phyloP scores from a whole-genome alignment of 2,888 invertebrate species.

The Sinohyriopsis cumingii region DNA sequence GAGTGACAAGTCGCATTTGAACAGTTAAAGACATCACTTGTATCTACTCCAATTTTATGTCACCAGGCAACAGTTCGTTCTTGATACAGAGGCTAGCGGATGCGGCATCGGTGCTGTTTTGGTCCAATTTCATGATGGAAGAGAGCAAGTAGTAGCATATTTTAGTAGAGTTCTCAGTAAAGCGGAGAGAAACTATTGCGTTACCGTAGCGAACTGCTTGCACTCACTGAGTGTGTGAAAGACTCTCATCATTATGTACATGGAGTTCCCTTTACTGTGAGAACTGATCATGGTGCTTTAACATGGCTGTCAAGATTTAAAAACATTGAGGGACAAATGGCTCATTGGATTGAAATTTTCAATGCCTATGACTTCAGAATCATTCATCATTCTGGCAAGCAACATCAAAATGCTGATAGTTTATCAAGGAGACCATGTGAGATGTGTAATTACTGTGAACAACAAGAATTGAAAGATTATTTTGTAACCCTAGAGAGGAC shows the following conservation, averaged over 20 bases:
- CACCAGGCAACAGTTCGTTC: not conserved
- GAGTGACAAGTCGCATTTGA: slow-evolving; percentile 1
- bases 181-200: slow-evolving; percentile 18
- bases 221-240: not conserved
- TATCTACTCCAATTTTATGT: slow-evolving; percentile 1
- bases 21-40: not conserved
- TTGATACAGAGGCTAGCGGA: slow-evolving; percentile 4
- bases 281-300: slow-evolving; percentile 7
- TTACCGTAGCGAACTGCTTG: slow-evolving; percentile 1
- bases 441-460: not conserved
- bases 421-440: slow-evolving; percentile 2
- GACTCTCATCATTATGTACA: slow-evolving; percentile 5
- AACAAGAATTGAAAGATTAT: not conserved
- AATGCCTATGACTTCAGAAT: slow-evolving; percentile 6
- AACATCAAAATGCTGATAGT: slow-evolving; percentile 3
- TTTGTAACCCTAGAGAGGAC: too few species aligned
- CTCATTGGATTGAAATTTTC: slow-evolving; percentile 8
- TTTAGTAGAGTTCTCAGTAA: slow-evolving; percentile 16
- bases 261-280: not conserved
- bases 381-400: not conserved
- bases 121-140: not conserved
- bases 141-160: slow-evolving; percentile 21
- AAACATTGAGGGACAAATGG: slow-evolving; percentile 10
- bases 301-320: slow-evolving; percentile 6
- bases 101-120: not conserved